Percentiles rank a stretch among this genome's conserved stretches.
These are phyloP conservation scores for Acanthurus leucopareius DNA, from an alignment of 2,797 vertebrate genomes.

Conservation along the genomic window DNA sequence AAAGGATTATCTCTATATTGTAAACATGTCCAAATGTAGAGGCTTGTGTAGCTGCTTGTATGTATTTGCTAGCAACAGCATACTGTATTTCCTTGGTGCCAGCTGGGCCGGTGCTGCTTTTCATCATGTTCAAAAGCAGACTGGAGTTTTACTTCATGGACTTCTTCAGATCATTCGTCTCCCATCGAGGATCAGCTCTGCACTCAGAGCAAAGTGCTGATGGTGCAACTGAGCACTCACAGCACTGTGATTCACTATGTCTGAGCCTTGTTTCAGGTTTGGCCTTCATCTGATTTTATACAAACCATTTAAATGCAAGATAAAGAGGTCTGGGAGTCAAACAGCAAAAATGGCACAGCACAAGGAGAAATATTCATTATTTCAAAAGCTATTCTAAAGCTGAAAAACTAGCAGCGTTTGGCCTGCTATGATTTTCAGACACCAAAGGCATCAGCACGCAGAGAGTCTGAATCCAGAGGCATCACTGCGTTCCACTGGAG, in stretches of 20 bases:
- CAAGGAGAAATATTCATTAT: constrained; percentile 9
- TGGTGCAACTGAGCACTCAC: constrained; percentile 40
- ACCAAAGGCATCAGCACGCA: constrained; percentile 10
- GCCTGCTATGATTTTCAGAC: constrained; percentile 10
- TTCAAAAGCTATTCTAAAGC: constrained; percentile 20
- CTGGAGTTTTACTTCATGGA: constrained; percentile 22
- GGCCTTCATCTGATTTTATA: constrained; percentile 5
- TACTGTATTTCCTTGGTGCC: constrained; percentile 33
- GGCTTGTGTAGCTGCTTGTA: constrained; percentile 30
- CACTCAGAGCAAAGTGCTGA: constrained; percentile 55
- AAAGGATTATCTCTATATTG: constrained; percentile 71
- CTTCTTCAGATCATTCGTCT: constrained; percentile 52
- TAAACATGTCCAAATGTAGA: constrained; percentile 57
- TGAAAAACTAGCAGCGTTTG: background rate
- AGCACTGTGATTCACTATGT: constrained; percentile 13
- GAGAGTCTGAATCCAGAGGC: constrained; percentile 19
- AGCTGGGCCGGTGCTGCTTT: constrained; percentile 42
- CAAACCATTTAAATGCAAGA: constrained; percentile 2
- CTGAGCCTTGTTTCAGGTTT: constrained; percentile 26
- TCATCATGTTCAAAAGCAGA: constrained; percentile 43
- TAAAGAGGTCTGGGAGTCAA: background rate
- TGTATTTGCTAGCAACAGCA: constrained; percentile 42
- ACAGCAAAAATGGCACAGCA: constrained; percentile 1
- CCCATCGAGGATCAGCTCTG: constrained; percentile 52
- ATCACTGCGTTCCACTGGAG: background rate